Conservation (phyloP, 2,888 invertebrate genomes). For the Rotaria sp. region DNA sequence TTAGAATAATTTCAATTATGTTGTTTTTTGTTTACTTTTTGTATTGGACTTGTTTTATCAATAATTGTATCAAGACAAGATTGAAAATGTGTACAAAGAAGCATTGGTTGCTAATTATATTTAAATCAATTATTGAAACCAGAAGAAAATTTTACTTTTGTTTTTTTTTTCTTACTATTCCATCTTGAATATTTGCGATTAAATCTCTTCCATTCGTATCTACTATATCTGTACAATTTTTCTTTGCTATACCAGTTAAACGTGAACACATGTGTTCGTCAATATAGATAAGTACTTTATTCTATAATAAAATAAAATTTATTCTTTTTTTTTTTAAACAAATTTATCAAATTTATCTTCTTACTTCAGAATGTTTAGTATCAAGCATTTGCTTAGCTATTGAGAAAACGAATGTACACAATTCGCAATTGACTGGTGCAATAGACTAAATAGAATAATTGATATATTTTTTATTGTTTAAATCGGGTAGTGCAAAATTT, state of each 20-base stretch:
- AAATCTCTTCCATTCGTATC: neutral
- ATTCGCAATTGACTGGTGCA: slow-evolving; percentile 30
- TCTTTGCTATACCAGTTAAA: neutral
- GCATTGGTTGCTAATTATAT: neutral
- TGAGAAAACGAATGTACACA: slow-evolving; percentile 36
- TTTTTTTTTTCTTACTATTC: neutral
- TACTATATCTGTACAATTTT: neutral
- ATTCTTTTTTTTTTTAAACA: neutral
- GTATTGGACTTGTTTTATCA: neutral
- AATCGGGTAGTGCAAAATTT: neutral
- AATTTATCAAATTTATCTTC: too few species aligned
- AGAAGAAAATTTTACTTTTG: neutral
- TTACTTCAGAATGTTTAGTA: slow-evolving; percentile 20
- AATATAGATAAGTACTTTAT: slow-evolving; percentile 31
- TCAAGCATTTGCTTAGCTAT: slow-evolving; percentile 33
- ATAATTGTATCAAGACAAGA: neutral
- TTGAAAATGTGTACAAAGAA: neutral
- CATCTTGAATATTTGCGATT: neutral
- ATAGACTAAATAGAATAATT: too few species aligned
- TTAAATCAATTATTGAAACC: neutral
- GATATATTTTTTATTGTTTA: neutral
- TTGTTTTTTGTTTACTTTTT: neutral
- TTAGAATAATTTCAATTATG: too few species aligned
- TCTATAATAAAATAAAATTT: neutral
- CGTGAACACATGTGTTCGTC: slow-evolving; percentile 34